These are phyloP conservation scores for Percopsis omiscomaycus DNA, from an alignment of 2,797 vertebrate genomes.

Conservation along the genomic window DNA sequence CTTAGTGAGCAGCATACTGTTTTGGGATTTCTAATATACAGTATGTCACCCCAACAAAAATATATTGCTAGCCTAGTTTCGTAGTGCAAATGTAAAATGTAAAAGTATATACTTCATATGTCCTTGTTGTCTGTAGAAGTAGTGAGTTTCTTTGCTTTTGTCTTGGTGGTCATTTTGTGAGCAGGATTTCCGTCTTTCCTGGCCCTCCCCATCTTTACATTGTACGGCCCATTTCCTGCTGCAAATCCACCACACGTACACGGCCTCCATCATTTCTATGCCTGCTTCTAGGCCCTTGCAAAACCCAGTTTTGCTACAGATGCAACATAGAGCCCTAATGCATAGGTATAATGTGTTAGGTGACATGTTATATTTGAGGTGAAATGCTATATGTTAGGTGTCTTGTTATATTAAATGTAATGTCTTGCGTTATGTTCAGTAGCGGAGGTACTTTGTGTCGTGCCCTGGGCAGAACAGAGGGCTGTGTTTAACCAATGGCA, in stretches of 20 bases:
- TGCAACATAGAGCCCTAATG: constrained; percentile 22
- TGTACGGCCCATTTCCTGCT: constrained; percentile 80
- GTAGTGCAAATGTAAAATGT: not conserved
- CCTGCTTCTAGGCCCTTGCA: constrained; percentile 3
- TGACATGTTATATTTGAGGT: constrained; percentile 5
- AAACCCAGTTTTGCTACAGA: constrained; percentile 33
- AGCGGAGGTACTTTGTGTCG: constrained; percentile 26
- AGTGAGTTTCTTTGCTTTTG: constrained; percentile 73
- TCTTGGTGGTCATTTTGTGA: constrained; percentile 67
- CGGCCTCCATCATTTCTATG: constrained; percentile 10
- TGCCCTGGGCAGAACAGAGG: constrained; percentile 50
- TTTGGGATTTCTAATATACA: too few relatives aligned
- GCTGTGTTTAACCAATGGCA: constrained; percentile 59
- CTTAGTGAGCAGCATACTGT: not conserved
- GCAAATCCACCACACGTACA: constrained; percentile 6
- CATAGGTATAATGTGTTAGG: constrained; percentile 13
- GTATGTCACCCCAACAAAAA: too few relatives aligned
- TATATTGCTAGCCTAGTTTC: not conserved
- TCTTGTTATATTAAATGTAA: constrained; percentile 11
- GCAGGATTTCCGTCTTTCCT: constrained; percentile 83
- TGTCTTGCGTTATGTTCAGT: not conserved
- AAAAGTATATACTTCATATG: too few relatives aligned
- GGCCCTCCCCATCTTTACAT: constrained; percentile 82
- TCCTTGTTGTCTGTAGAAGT: constrained; percentile 36
- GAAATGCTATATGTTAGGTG: constrained; percentile 13